phyloP scores from a whole-genome alignment of 1,140 invertebrate species.

The Drosophila virilis region DNA sequence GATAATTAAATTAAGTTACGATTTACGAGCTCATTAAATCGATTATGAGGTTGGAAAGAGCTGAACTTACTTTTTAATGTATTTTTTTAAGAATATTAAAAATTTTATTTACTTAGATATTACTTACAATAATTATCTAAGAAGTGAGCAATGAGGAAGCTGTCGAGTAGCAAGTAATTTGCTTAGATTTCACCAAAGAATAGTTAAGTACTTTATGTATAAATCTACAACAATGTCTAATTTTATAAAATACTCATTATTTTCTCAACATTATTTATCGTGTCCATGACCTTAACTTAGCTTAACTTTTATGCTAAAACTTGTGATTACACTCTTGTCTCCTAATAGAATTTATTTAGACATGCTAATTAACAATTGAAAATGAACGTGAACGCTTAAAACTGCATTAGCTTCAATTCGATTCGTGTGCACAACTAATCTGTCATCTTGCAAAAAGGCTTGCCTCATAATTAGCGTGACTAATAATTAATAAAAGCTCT shows the following conservation, averaged over 20 bases:
- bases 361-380: conserved; percentile 13
- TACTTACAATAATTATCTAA: not conserved
- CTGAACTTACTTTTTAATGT: not conserved
- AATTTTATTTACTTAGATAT: not conserved
- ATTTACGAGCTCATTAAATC: not conserved
- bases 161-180: not conserved
- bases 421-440: conserved; percentile 20
- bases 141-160: not conserved
- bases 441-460: conserved; percentile 15
- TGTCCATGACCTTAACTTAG: conserved; percentile 9
- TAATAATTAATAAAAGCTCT: conserved; percentile 39
- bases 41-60: not conserved
- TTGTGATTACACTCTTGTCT: not conserved
- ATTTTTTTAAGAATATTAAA: not conserved
- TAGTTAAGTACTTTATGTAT: not conserved
- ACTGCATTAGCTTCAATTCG: conserved; percentile 20
- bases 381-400: not conserved
- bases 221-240: not conserved
- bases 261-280: not conserved
- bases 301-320: not conserved
- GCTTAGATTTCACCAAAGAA: not conserved
- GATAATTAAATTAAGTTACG: too few relatives aligned
- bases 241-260: not conserved
- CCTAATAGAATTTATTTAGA: not conserved
- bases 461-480: conserved; percentile 38